These are phyloP conservation scores for Asobara japonica DNA, from an alignment of 1,140 invertebrate species.

Conservation along the genomic window DNA sequence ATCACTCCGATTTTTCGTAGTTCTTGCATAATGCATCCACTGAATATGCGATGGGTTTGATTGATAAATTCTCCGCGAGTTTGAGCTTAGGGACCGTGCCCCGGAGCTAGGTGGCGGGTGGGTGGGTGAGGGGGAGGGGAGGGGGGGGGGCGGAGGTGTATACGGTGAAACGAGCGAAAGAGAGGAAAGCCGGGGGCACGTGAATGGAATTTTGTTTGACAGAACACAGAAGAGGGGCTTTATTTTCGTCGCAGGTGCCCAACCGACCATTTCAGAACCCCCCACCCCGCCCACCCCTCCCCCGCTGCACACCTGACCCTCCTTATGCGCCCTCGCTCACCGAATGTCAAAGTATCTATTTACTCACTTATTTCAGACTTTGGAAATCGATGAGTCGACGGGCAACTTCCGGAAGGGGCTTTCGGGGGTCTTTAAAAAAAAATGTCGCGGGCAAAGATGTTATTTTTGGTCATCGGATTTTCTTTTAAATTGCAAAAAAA, in stretches of 20 bases:
- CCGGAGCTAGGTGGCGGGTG: no score
- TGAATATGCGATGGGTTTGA: slow-evolving; percentile 11
- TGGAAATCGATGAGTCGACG: no score
- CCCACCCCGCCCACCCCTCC: no score
- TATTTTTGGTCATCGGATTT: no score
- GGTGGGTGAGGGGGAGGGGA: not conserved
- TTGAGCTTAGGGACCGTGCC: not conserved
- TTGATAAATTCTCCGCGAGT: slow-evolving; percentile 8
- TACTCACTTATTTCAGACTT: not conserved
- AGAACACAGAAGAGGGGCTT: not conserved
- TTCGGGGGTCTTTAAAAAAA: no score
- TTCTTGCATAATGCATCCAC: not conserved
- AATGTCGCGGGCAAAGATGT: no score
- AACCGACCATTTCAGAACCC: not conserved
- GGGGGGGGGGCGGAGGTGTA: not conserved
- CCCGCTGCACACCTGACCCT: not conserved
- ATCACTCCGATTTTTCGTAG: not conserved
- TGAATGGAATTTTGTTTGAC: slow-evolving; percentile 17
- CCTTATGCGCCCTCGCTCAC: not conserved
- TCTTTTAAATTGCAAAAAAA: no score
- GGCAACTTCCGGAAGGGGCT: no score
- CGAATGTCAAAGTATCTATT: slow-evolving; percentile 10
- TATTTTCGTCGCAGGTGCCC: not conserved
- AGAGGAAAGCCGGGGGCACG: slow-evolving; percentile 7
- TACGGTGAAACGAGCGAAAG: not conserved